These are phyloP conservation scores for Antidorcas marsupialis DNA, from an alignment of 2,113 vertebrate genomes.

Conservation along the genomic window DNA sequence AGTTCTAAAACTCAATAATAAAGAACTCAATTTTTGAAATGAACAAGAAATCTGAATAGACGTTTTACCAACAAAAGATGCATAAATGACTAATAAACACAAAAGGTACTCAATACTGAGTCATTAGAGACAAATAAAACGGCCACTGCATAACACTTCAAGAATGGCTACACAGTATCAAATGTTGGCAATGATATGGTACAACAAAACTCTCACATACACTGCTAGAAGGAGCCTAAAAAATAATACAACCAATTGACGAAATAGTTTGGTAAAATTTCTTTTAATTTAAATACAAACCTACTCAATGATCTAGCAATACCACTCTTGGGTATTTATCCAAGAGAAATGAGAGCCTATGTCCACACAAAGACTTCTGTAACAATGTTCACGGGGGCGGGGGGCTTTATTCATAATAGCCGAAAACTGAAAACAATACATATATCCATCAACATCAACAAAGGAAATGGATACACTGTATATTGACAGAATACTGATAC, in stretches of 20 bases:
- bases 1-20: background rate
- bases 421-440: background rate
- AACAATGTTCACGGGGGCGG: background rate
- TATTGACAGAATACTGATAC: background rate
- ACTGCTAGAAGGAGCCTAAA: background rate
- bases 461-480: background rate
- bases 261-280: background rate
- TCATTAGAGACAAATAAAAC: background rate
- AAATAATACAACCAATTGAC: background rate
- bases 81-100: background rate
- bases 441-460: background rate
- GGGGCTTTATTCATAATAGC: background rate
- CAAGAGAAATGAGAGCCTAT: background rate
- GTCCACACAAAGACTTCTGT: background rate
- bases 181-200: background rate
- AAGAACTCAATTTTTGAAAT: background rate
- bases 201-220: background rate
- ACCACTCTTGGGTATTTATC: background rate
- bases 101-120: background rate
- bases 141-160: background rate
- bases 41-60: background rate
- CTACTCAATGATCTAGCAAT: background rate
- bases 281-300: background rate
- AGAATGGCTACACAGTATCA: background rate
- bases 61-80: background rate